Evolutionary conservation across 2,888 invertebrate species (phyloP), one percentile per base, ranked within the genome.

Genomic region (Orthosia gracilis): DNA sequence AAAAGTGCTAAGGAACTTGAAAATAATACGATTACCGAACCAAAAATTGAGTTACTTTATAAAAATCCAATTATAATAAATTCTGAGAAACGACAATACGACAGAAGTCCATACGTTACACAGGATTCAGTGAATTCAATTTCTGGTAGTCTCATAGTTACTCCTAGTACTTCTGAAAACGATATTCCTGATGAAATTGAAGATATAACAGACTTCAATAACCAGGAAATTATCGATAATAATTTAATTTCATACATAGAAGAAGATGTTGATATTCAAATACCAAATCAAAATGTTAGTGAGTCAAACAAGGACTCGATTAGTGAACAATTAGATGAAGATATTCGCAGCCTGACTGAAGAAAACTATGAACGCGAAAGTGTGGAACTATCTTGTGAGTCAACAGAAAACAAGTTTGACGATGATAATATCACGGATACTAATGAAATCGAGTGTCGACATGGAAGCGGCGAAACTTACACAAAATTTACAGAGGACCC

Each of bases 381-480:
- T 82, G 92, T 87, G 61, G 92, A 92, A 65, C 88, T 90, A 49
- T 90, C 90, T 73, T 74, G 75, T 73, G 91, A 93, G 80, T 92
- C 92, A 45, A 83, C 88, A 71, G 93, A 92, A 84, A 91, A 90
- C 69, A 92, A 91, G 80, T 88, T 82, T 68, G 89, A 91, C 52
- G 87, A 85, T 62, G 88, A 89, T 58, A 84, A 85, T 70, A 65
- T 66, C 52, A 64, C 63, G 21, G 85, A 88, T 26, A 80, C 84
- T 59, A 90, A 87, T 68, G 88, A 90, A 65, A 88, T 91, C 59
- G 88, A 90, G 59, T 91, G 92, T 83, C 92, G 95, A 55, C 93
- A 94, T 78, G 95, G 95, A 4, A 96, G 96, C 85, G 94, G 96
- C 58, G 95, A 95, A 65, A 96, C 96, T 23, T 96, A 96, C 69